Evolutionary conservation across 2,888 invertebrate genomes (phyloP), one percentile per base, ranked within the genome.

Genomic region (Apotomis betuletana): DNA sequence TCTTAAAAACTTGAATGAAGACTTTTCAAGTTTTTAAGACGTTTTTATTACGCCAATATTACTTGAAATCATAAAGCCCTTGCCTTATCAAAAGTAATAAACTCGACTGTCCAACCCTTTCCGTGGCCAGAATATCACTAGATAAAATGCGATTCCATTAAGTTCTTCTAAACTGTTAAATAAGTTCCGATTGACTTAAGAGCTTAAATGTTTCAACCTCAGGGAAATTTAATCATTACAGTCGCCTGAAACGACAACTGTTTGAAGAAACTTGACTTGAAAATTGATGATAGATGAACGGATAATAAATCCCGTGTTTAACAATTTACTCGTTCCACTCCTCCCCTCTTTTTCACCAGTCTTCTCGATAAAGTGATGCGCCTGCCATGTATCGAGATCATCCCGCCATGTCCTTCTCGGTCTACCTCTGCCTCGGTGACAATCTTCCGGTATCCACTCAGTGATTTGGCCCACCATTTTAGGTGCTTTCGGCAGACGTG

Each of bases 151-250:
- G 44, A 27, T 61, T 67, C 55, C 49, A 63, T 70, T 64, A 70
- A 67, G 27, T 57, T 41, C 61, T 67, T 67, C 61, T 41, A 10
- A 57, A 57, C 55, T 61, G 65, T 58, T 15, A 61, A 55, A 61
- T 67, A 61, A 65, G 54, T 70, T 70, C 46, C 65, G 38, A 65
- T 65, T 70, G 60, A 70, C 59, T 60, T 51, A 67, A 67, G 49
- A 54, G 51, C 57, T 51, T 49, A 71, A 71, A 55, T 60, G 65
- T 15, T 55, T 54, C 38, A 36, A 70, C 49, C 54, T 27, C 36
- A 4, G 8, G 27, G 27, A 61, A 15, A 61, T 70, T 46, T 64
- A 65, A 70, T 70, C 61, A 65, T 67, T 15, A 67, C 27, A 65
- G 59, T 15, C 27, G 44, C 41, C 6, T 59, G 55, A 59, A 49